Base-by-base conservation (phyloP, 1,140 invertebrate species). In the Episyrphus balteatus region DNA sequence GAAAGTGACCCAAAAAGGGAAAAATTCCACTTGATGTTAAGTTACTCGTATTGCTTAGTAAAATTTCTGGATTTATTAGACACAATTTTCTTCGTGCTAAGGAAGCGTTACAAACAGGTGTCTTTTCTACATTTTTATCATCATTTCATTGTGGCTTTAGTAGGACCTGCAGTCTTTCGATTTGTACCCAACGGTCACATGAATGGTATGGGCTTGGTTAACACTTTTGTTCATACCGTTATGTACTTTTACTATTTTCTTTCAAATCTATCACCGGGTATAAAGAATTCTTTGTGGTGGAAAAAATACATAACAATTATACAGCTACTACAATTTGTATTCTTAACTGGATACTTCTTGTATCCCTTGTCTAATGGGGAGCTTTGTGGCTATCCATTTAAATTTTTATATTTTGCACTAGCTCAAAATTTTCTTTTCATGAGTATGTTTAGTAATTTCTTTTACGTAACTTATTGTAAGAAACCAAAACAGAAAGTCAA, bases 191-290 rank as follows among this genome's bases (percentile, higher is more conserved):
- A 44, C 7, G 84, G 84, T 0, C 82, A 86, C 50, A 69, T 72
- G 3, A 77, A 81, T 0, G 75, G 88, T 49, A 75, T 81, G 2
- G 80, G 80, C 30, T 56, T 79, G 40, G 75, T 90, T 47, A 92
- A 92, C 60, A 76, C 79, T 6, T 74, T 83, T 38, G 79, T 91
- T 2, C 88, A 92, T 56, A 62, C 81, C 48, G 60, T 87, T 33
- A 88, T 88, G 85, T 88, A 88, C 59, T 57, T 65, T 0, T 88
- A 88, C 61, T 88, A 88, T 59, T 72, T 84, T 67, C 70, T 77
- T 38, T 73, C 76, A 17, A 79, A 75, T 13, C 68, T 77, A 49
- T 80, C 73, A 37, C 81, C 76, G 37, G 66, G 76, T 39, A 75
- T 77, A 62, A 79, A 75, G 56, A 76, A 76, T 34, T 80, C 75